phyloP scores from a whole-genome alignment of 2,888 invertebrate genomes.

The Mimumesa dahlbomi region DNA sequence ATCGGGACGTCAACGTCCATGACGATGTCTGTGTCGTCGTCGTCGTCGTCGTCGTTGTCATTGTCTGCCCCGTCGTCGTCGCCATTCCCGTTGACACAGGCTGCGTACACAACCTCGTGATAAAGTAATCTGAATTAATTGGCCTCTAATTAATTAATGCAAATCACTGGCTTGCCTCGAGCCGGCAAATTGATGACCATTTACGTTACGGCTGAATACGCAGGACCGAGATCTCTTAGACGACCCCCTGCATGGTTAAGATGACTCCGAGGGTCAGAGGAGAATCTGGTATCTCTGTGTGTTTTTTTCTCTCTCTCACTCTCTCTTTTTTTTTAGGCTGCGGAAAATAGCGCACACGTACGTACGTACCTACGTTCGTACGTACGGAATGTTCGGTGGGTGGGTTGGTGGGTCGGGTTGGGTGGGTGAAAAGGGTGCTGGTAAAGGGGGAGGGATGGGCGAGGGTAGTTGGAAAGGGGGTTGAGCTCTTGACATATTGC shows the following conservation, averaged over 20 bases:
- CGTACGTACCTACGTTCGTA: slow-evolving; percentile 28
- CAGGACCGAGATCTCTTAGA: slow-evolving; percentile 38
- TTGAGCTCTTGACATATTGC: slow-evolving; percentile 77
- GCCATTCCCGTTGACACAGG: slow-evolving; percentile 33
- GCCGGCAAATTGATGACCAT: slow-evolving; percentile 57
- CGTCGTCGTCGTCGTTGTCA: slow-evolving; percentile 30
- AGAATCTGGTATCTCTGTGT: not conserved
- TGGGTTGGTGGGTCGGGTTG: slow-evolving; percentile 11
- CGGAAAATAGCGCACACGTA: slow-evolving; percentile 47
- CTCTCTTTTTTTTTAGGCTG: slow-evolving; percentile 34
- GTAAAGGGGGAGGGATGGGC: slow-evolving; percentile 32
- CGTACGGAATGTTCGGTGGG: slow-evolving; percentile 49
- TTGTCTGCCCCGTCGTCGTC: slow-evolving; percentile 33
- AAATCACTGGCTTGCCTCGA: slow-evolving; percentile 54
- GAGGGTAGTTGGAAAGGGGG: slow-evolving; percentile 62
- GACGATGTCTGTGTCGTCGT: slow-evolving; percentile 47
- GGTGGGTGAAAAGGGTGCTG: slow-evolving; percentile 42
- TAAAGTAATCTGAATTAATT: slow-evolving; percentile 69
- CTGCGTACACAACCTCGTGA: slow-evolving; percentile 49
- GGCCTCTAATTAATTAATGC: slow-evolving; percentile 67
- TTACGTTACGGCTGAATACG: slow-evolving; percentile 54
- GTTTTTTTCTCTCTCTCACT: not conserved
- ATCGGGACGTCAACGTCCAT: slow-evolving; percentile 58
- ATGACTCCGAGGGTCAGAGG: too few relatives aligned
- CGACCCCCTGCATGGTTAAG: too few relatives aligned